These are phyloP conservation scores for Conops quadrifasciatus DNA, from an alignment of 2,888 invertebrate species.

Conservation along the genomic window DNA sequence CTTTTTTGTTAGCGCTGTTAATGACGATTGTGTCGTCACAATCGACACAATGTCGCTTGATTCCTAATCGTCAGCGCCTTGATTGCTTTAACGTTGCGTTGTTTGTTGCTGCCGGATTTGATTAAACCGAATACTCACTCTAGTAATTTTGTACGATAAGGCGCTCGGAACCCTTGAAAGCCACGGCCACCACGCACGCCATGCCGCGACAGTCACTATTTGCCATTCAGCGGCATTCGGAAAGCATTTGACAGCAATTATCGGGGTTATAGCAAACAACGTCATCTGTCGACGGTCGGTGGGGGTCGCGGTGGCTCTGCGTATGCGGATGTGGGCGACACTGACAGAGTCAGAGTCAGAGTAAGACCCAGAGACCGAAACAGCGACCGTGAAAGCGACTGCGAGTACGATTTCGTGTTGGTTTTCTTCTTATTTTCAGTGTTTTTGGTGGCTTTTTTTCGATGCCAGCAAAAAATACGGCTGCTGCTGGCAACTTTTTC, in stretches of 20 bases:
- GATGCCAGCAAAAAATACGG: no score
- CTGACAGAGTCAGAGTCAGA: neutral
- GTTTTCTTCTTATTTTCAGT: no score
- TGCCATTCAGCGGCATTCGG: constrained; percentile 14
- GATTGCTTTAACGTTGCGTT: neutral
- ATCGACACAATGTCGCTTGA: no score
- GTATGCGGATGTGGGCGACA: neutral
- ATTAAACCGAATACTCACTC: neutral
- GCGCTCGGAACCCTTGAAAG: neutral
- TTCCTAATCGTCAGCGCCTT: neutral
- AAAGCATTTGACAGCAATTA: constrained; percentile 17
- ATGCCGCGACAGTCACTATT: neutral
- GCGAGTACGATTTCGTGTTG: no score
- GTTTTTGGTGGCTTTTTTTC: no score
- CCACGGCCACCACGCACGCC: neutral
- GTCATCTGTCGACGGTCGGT: neutral
- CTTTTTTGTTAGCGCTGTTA: no score
- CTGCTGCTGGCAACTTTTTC: no score
- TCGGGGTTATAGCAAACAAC: constrained; percentile 5
- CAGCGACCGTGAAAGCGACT: no score
- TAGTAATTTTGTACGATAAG: neutral
- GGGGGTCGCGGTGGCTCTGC: neutral
- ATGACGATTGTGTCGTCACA: no score
- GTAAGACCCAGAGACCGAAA: no score
- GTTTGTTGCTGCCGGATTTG: neutral